Conservation (phyloP, 2,888 invertebrate species). For the Oegoconia quadripuncta region DNA sequence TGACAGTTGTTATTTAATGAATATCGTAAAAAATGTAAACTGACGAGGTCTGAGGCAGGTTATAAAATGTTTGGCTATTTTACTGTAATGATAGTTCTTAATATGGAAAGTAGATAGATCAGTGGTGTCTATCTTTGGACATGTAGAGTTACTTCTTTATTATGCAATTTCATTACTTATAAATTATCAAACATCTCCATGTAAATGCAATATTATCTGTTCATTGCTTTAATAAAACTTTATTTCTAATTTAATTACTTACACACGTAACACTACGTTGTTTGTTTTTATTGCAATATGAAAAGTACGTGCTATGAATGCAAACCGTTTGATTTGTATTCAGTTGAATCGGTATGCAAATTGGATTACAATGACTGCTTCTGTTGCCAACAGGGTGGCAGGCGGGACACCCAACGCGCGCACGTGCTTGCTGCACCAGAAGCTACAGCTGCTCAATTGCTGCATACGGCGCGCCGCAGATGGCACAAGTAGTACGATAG, state of each 20-base stretch:
- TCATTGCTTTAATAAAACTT: no score
- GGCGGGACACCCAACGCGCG: conserved; percentile 91
- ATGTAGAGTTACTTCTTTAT: no score
- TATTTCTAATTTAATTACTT: background rate
- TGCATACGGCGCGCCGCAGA: conserved; percentile 82
- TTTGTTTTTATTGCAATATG: background rate
- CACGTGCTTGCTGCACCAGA: conserved; percentile 95
- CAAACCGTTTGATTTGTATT: background rate
- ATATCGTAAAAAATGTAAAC: conserved; percentile 4
- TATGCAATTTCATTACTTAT: no score
- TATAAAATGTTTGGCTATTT: background rate
- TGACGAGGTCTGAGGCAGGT: background rate
- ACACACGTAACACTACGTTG: no score
- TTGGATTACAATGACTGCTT: background rate
- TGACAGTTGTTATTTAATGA: conserved; percentile 39
- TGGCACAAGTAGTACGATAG: conserved; percentile 54
- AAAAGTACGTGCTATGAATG: background rate
- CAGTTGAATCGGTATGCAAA: background rate
- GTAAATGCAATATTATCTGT: no score
- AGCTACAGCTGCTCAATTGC: conserved; percentile 92
- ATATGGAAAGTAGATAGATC: background rate
- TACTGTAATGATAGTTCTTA: background rate
- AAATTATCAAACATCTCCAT: no score
- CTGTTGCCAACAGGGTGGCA: conserved; percentile 81
- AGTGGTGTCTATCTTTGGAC: no score